phyloP scores from a whole-genome alignment of 1,140 invertebrate species.

The Neodiprion fabricii region DNA sequence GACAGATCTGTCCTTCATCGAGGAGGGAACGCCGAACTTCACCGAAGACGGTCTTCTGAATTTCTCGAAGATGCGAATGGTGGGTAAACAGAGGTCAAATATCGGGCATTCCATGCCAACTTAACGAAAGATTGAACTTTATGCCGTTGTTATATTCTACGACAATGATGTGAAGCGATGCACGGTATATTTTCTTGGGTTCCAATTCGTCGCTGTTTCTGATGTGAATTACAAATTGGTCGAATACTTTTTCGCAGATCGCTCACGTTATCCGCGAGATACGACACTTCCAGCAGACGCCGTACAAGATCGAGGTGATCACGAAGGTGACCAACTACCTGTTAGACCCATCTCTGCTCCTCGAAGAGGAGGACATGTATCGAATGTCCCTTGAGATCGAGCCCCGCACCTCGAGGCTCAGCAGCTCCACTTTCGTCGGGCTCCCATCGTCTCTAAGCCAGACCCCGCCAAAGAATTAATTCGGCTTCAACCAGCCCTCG shows the following conservation, averaged over 20 bases:
- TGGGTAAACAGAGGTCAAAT: constrained; percentile 51
- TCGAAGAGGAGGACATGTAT: constrained; percentile 87
- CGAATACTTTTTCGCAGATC: constrained; percentile 70
- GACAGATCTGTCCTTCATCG: constrained; percentile 92
- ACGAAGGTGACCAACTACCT: constrained; percentile 84
- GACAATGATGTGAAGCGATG: no score
- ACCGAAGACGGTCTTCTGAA: constrained; percentile 91
- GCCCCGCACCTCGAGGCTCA: constrained; percentile 74
- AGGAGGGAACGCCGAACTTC: constrained; percentile 92
- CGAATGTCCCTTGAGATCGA: constrained; percentile 84
- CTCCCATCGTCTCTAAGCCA: constrained; percentile 37
- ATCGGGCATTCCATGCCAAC: background rate
- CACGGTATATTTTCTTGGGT: background rate
- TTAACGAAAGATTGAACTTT: no score
- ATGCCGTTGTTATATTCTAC: no score
- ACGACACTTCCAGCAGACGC: constrained; percentile 89
- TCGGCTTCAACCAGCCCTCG: background rate
- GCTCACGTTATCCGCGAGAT: constrained; percentile 94
- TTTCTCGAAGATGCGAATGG: constrained; percentile 97
- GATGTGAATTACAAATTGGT: constrained; percentile 5
- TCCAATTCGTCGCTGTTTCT: background rate
- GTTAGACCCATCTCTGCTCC: constrained; percentile 75
- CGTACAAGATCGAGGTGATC: constrained; percentile 89
- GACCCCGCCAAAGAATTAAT: constrained; percentile 33
- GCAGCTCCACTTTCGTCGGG: constrained; percentile 50